These are phyloP conservation scores for Andrena cerasifolii DNA, from an alignment of 1,140 invertebrate species.

Conservation along the genomic window DNA sequence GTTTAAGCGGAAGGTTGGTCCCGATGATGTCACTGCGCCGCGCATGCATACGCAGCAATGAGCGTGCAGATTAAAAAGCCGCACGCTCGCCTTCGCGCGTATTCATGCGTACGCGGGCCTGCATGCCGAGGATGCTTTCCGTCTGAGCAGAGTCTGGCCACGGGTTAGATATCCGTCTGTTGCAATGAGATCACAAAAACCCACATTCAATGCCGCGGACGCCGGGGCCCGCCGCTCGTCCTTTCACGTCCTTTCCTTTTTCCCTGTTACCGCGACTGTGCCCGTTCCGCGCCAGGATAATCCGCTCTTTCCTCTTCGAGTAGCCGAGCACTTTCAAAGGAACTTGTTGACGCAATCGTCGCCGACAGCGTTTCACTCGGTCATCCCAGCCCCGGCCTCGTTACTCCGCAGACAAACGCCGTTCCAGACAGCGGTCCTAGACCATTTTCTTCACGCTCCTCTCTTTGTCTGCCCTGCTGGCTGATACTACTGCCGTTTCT, in stretches of 20 bases:
- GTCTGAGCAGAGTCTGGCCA: slow-evolving; percentile 31
- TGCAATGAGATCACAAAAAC: slow-evolving; percentile 25
- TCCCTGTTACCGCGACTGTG: not conserved
- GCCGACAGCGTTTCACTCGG: not conserved
- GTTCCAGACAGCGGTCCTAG: no score
- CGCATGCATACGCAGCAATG: slow-evolving; percentile 29
- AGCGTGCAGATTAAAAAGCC: slow-evolving; percentile 30
- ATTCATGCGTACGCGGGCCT: slow-evolving; percentile 12
- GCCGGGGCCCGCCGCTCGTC: not conserved
- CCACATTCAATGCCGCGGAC: not conserved
- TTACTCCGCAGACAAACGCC: no score
- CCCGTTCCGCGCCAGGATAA: not conserved
- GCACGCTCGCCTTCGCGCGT: not conserved
- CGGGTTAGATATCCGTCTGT: slow-evolving; percentile 2
- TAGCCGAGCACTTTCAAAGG: not conserved
- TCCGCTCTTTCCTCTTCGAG: slow-evolving; percentile 1
- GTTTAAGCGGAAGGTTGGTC: slow-evolving; percentile 31
- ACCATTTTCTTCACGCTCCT: no score
- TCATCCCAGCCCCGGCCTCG: no score
- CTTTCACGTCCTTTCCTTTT: slow-evolving; percentile 26
- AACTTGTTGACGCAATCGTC: not conserved
- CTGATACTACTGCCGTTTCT: no score
- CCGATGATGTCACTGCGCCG: slow-evolving; percentile 32
- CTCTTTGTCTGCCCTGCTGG: no score
- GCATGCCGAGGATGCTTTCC: slow-evolving; percentile 9